Evolutionary conservation across 2,113 vertebrate species (phyloP).

Genomic region (Aegotheles bennettii): DNA sequence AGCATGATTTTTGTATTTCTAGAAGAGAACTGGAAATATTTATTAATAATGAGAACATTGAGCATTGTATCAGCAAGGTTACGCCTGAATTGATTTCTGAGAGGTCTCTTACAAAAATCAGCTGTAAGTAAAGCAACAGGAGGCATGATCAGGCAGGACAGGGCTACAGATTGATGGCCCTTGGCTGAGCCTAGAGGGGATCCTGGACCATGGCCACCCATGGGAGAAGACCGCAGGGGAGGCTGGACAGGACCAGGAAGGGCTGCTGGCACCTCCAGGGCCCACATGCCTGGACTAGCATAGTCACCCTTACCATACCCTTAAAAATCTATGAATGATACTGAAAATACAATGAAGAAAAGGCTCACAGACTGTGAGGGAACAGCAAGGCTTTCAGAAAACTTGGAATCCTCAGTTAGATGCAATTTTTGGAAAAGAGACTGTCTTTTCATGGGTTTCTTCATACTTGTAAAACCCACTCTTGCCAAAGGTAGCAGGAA

Average conservation of each 20-base stretch:
- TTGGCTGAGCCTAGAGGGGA: neutral
- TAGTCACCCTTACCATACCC: neutral
- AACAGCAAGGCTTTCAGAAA: slow-evolving; percentile 43
- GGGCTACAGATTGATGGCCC: neutral
- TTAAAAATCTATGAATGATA: neutral
- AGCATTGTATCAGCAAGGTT: neutral
- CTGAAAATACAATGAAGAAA: neutral
- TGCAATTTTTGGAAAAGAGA: neutral
- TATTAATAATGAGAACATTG: neutral
- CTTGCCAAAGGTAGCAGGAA: slow-evolving; percentile 14
- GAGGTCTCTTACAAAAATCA: neutral
- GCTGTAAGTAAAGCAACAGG: neutral
- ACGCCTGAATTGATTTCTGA: neutral
- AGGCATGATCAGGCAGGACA: neutral
- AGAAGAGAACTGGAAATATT: neutral
- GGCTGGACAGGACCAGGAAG: neutral
- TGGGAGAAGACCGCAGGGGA: neutral
- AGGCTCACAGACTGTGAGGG: neutral
- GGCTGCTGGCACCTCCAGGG: neutral
- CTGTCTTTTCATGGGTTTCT: neutral
- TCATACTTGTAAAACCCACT: neutral
- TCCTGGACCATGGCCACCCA: neutral
- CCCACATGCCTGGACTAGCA: neutral
- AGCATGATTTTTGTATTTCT: neutral
- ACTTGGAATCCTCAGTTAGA: neutral